Evolutionary conservation across 2,797 vertebrate genomes (phyloP), one percentile per base, ranked within the genome.

Genomic region (Buphagus erythrorhynchus): DNA sequence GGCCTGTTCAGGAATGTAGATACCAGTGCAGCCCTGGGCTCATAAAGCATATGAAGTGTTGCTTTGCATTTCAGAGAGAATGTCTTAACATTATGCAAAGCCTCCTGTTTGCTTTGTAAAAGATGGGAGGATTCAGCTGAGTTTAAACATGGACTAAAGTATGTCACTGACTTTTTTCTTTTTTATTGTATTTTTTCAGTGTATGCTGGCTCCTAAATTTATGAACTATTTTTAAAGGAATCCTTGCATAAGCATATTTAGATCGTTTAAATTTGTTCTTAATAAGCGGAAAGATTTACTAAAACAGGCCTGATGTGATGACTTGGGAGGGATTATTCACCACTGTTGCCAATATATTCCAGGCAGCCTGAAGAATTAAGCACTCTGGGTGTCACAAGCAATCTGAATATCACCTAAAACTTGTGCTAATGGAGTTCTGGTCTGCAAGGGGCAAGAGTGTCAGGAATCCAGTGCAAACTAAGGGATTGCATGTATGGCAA

Each of bases 271-370:
- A 90, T 95, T 95, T 90, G 46, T 45, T 67, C 65, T 71, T 95
- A 96, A 65, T 88, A 97, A 96, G 68, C 93, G 95, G 95, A 96
- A 96, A 94, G 90, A 92, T 92, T 96, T 94, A 96, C 84, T 96
- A 75, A 93, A 96, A 43, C 59, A 55, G 78, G 65, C 65, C 81
- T 72, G 72, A 88, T 93, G 86, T 89, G 95, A 92, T 94, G 95
- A 91, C 36, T 89, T 91, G 92, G 95, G 91, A 95, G 88, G 93
- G 91, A 93, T 94, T 94, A 93, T 89, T 93, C 81, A 80, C 33
- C 49, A 42, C 17, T 76, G 81, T 85, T 94, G 88, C 84, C 93
- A 96, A 91, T 92, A 82, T 95, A 91, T 85, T 92, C 77, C 96
- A 96, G 92, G 68, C 88, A 91, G 84, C 81, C 84, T 80, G 84